A percentile compares a stretch with the other conserved stretches of the same genome.
phyloP scores from a whole-genome alignment of 2,797 vertebrate genomes.

The Argentina silus region DNA sequence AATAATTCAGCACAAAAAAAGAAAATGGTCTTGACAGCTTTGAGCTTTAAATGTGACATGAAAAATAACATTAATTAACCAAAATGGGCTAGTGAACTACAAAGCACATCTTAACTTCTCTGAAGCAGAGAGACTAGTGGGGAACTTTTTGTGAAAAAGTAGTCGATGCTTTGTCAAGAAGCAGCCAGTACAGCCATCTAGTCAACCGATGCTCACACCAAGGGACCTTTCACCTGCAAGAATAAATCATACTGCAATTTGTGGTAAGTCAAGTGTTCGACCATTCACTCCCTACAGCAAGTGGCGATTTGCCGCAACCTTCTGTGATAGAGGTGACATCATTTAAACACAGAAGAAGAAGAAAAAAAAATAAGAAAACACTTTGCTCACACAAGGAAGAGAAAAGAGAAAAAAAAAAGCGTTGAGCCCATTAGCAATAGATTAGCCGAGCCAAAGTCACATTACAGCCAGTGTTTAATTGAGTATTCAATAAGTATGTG shows the following conservation, averaged over 20 bases:
- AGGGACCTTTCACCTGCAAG: too few species aligned
- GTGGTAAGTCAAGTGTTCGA: too few species aligned
- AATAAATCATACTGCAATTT: too few species aligned
- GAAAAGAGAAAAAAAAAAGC: not conserved
- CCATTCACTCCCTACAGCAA: too few species aligned
- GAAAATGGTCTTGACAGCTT: not conserved
- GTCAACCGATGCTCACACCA: too few species aligned
- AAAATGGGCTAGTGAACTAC: not conserved
- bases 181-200: too few species aligned
- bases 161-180: too few species aligned
- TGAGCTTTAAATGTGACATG: slow-evolving; percentile 10
- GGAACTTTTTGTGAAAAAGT: too few species aligned
- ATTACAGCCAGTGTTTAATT: slow-evolving; percentile 76
- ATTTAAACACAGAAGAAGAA: not conserved
- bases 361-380: slow-evolving; percentile 3
- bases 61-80: not conserved
- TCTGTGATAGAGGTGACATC: not conserved
- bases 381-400: slow-evolving; percentile 6
- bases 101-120: not conserved
- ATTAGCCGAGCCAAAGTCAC: slow-evolving; percentile 36
- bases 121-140: not conserved
- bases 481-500: slow-evolving; percentile 66
- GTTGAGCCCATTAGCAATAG: slow-evolving; percentile 31
- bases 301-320: too few species aligned
- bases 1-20: not conserved